These are phyloP conservation scores for Bedellia somnulentella DNA, from an alignment of 2,888 invertebrate species.

Conservation along the genomic window DNA sequence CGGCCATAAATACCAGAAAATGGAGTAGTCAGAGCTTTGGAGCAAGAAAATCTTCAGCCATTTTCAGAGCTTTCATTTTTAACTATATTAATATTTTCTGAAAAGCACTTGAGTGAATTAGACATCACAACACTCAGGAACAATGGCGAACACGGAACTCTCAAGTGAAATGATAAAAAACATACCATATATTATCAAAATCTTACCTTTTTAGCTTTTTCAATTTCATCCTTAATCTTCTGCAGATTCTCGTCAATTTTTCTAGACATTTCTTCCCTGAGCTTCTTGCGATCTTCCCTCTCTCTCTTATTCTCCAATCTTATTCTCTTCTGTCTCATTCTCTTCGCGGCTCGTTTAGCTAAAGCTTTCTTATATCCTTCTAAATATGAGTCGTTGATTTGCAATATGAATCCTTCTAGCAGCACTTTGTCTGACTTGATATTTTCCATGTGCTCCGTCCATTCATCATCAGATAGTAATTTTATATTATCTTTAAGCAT, in stretches of 20 bases:
- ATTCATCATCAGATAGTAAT: slow-evolving; percentile 50
- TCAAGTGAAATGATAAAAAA: no score
- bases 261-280: slow-evolving; percentile 52
- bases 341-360: slow-evolving; percentile 43
- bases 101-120: no score
- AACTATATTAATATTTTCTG: no score
- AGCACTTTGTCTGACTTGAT: slow-evolving; percentile 47
- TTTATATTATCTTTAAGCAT: slow-evolving; percentile 39
- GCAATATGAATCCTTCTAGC: slow-evolving; percentile 32
- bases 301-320: slow-evolving; percentile 26
- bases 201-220: slow-evolving; percentile 64
- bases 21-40: no score
- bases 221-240: slow-evolving; percentile 64
- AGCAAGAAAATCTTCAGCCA: no score
- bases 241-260: slow-evolving; percentile 69
- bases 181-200: no score
- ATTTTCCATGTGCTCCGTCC: slow-evolving; percentile 51
- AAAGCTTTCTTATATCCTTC: slow-evolving; percentile 36
- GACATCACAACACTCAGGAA: no score
- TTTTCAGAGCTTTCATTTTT: no score
- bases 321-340: slow-evolving; percentile 44
- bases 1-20: no score
- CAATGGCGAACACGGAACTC: no score
- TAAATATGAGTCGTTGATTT: slow-evolving; percentile 37
- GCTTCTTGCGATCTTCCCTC: slow-evolving; percentile 32